Conservation (phyloP, 2,113 vertebrate species). For the Lycocorax pyrrhopterus region DNA sequence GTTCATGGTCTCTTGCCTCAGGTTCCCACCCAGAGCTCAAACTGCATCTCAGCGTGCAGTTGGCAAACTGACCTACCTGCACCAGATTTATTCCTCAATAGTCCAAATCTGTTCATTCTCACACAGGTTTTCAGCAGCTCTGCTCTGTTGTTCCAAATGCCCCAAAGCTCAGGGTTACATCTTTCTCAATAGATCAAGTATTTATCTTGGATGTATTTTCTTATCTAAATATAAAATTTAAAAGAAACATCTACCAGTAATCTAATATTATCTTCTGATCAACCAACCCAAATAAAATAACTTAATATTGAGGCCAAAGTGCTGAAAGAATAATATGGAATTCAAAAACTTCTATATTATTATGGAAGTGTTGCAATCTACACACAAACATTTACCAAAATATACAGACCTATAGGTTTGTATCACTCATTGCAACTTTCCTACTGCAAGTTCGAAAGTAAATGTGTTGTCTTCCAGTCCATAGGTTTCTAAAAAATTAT, state of each 20-base stretch:
- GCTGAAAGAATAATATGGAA: not conserved
- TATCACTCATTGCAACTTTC: not conserved
- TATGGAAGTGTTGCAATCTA: not conserved
- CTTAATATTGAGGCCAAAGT: not conserved
- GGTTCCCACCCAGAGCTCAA: not conserved
- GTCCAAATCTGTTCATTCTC: not conserved
- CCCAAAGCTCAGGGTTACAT: not conserved
- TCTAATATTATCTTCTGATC: not conserved
- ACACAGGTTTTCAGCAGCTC: not conserved
- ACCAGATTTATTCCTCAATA: not conserved
- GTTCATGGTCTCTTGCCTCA: not conserved
- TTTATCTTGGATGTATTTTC: not conserved
- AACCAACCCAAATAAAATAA: not conserved
- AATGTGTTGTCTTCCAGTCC: not conserved
- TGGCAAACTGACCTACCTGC: not conserved
- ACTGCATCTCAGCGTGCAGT: not conserved
- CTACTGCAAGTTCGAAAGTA: not conserved
- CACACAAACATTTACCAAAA: not conserved
- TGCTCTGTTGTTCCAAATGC: not conserved
- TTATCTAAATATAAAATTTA: not conserved
- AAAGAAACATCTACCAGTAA: not conserved
- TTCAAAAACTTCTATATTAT: not conserved
- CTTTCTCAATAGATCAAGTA: not conserved
- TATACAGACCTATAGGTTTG: not conserved
- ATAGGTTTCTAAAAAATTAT: not conserved